Conservation (phyloP, 2,888 invertebrate species). For the Erebia aethiops region DNA sequence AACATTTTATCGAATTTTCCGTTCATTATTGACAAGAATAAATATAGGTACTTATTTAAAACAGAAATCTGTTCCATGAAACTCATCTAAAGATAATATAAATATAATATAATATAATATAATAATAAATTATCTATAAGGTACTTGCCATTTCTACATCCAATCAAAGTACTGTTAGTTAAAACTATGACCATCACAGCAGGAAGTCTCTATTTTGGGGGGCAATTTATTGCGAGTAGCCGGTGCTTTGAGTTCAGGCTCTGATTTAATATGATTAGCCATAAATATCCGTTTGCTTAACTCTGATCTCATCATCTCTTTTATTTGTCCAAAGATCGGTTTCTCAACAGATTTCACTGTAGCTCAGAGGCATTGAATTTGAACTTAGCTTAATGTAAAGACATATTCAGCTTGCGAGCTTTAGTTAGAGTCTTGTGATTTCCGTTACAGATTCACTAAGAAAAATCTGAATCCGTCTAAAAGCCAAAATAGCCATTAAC, state of each 20-base stretch:
- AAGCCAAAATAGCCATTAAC: neutral
- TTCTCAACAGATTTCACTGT: neutral
- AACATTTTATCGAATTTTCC: no score
- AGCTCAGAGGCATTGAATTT: neutral
- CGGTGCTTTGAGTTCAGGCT: slow-evolving; percentile 30
- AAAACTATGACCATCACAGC: slow-evolving; percentile 42
- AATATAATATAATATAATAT: no score
- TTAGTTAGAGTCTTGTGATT: neutral
- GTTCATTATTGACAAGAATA: no score
- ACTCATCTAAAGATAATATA: neutral
- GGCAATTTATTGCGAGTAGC: slow-evolving; percentile 46
- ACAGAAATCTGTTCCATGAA: neutral
- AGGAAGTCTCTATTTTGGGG: slow-evolving; percentile 60
- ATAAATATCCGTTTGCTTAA: slow-evolving; percentile 30
- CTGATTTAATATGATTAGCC: slow-evolving; percentile 35
- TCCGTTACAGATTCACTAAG: neutral
- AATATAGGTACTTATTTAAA: neutral
- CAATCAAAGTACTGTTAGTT: slow-evolving; percentile 22
- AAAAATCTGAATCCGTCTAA: neutral
- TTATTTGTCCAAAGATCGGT: neutral
- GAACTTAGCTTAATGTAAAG: no score
- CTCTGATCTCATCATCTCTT: slow-evolving; percentile 10
- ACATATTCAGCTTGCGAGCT: neutral
- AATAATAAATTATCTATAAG: neutral
- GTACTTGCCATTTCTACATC: slow-evolving; percentile 1